Conservation (phyloP, 1,140 invertebrate genomes). For the Aphidius ervi region DNA sequence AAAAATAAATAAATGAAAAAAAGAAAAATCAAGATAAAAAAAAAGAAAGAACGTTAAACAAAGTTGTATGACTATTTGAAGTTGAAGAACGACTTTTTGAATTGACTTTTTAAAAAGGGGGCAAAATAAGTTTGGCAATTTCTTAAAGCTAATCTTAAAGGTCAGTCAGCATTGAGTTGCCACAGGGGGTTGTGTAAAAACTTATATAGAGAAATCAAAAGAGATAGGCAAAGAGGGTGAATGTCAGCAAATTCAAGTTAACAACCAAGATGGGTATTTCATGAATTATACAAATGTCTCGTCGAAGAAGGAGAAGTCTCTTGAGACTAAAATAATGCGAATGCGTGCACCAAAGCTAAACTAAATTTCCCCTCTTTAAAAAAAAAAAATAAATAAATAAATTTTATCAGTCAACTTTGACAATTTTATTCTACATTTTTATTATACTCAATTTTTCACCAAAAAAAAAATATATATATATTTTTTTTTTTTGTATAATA, state of each 20-base stretch:
- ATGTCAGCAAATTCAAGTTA: constrained; percentile 15
- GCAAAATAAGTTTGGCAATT: constrained; percentile 54
- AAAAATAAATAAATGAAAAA: too few species aligned
- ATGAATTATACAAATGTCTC: constrained; percentile 53
- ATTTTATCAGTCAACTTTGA: neutral
- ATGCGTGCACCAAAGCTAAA: constrained; percentile 1
- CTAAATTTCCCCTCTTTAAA: neutral
- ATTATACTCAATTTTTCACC: too few species aligned
- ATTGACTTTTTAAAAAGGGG: constrained; percentile 42
- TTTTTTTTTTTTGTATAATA: too few species aligned
- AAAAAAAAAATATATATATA: too few species aligned
- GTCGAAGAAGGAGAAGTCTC: constrained; percentile 11
- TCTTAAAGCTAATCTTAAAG: constrained; percentile 51
- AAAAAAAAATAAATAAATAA: too few species aligned
- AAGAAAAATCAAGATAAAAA: too few species aligned
- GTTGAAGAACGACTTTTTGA: constrained; percentile 48
- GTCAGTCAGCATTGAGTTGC: constrained; percentile 54
- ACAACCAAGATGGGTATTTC: constrained; percentile 42
- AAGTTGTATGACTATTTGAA: neutral
- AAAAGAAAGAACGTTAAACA: neutral
- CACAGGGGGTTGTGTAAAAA: constrained; percentile 33
- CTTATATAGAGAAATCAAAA: constrained; percentile 18
- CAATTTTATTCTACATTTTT: neutral
- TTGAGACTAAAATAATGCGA: neutral
- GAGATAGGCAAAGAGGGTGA: constrained; percentile 9